Percentiles rank a stretch among this genome's conserved stretches.
These are phyloP conservation scores for Borostomias antarcticus DNA, from an alignment of 2,797 vertebrate species.

Conservation along the genomic window DNA sequence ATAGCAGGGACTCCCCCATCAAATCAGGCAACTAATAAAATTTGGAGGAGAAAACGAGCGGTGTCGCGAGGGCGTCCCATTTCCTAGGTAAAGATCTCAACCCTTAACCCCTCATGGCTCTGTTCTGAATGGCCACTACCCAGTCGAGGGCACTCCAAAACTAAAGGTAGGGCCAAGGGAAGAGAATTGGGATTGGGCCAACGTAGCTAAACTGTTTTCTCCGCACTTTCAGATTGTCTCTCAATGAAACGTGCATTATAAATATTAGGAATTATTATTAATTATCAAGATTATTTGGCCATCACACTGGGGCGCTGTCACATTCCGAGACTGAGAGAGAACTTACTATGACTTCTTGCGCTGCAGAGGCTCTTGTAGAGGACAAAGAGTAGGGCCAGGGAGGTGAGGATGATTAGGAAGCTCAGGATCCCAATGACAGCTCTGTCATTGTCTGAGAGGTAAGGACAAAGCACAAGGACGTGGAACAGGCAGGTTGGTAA, in stretches of 20 bases:
- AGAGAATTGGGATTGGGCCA: no score
- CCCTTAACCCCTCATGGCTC: no score
- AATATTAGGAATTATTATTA: background rate
- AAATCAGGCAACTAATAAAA: no score
- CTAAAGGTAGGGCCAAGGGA: no score
- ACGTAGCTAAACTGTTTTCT: background rate
- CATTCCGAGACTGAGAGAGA: background rate
- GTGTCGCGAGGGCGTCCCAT: no score
- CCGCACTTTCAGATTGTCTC: background rate
- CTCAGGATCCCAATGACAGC: slow-evolving; percentile 84
- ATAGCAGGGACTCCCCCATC: background rate
- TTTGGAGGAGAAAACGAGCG: no score
- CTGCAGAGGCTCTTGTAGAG: slow-evolving; percentile 89
- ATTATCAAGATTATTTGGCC: background rate
- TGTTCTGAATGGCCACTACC: no score
- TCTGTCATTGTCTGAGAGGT: slow-evolving; percentile 82
- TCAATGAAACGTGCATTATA: no score
- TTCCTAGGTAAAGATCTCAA: no score
- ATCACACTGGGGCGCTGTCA: background rate
- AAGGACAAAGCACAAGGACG: no score
- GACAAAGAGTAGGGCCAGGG: slow-evolving; percentile 84
- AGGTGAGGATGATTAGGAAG: slow-evolving; percentile 86
- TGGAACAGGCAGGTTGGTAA: no score
- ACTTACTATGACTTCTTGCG: slow-evolving; percentile 78
- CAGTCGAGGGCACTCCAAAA: no score